phyloP scores from a whole-genome alignment of 2,888 invertebrate genomes.

The Chymomyza caudatula region DNA sequence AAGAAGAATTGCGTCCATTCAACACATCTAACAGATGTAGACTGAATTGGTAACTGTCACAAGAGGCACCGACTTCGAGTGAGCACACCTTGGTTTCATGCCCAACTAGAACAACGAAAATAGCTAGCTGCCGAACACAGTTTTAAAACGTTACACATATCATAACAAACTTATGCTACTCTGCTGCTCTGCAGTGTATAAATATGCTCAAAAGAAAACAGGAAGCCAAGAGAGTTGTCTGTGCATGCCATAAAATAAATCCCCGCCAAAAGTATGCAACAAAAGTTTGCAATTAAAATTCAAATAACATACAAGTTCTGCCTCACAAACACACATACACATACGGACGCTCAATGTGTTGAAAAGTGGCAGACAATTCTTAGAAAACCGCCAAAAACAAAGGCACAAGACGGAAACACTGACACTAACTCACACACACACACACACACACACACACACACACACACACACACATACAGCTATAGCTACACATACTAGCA shows the following conservation, averaged over 20 bases:
- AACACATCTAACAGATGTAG: too few relatives aligned
- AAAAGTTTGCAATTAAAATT: conserved; percentile 72
- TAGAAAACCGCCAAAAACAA: conserved; percentile 57
- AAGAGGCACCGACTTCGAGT: too few relatives aligned
- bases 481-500: neutral
- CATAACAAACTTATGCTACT: neutral
- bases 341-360: conserved; percentile 28
- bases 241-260: conserved; percentile 49
- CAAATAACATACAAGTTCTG: conserved; percentile 51
- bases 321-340: conserved; percentile 10
- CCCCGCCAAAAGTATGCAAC: conserved; percentile 60
- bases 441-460: conserved; percentile 12
- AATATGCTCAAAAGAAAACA: neutral
- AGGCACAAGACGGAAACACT: conserved; percentile 6
- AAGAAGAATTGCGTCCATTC: too few relatives aligned
- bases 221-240: conserved; percentile 11
- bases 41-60: too few relatives aligned
- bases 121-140: too few relatives aligned
- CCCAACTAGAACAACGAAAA: too few relatives aligned
- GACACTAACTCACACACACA: conserved; percentile 8
- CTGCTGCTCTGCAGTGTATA: neutral
- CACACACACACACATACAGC: conserved; percentile 3
- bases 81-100: too few relatives aligned
- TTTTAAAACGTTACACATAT: neutral
- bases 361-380: conserved; percentile 59